Evolutionary conservation across 2,888 invertebrate genomes (phyloP).

Genomic region (Piscicola geometra): DNA sequence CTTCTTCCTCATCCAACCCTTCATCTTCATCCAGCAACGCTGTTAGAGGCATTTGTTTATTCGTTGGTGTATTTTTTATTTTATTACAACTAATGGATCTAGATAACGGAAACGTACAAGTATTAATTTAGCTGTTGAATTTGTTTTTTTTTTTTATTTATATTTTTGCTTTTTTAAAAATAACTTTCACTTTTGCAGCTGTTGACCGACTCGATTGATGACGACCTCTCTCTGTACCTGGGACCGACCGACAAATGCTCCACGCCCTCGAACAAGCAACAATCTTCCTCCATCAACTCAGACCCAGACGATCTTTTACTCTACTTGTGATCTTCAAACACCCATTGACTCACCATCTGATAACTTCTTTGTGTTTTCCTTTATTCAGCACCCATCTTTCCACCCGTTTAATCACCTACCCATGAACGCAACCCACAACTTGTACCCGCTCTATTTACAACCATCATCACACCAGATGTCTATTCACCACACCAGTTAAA

Average conservation of each 20-base stretch:
- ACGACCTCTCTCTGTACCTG: conserved; percentile 34
- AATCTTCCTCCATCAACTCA: not conserved
- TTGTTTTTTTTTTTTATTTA: no score
- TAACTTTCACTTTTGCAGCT: conserved; percentile 5
- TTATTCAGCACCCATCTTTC: not conserved
- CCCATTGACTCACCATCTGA: not conserved
- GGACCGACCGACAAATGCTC: conserved; percentile 24
- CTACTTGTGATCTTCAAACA: conserved; percentile 15
- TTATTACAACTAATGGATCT: no score
- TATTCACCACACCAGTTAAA: no score
- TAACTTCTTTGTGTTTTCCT: not conserved
- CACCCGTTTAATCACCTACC: not conserved
- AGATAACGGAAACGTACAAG: no score
- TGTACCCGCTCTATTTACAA: not conserved
- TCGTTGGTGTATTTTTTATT: no score
- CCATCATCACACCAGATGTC: not conserved
- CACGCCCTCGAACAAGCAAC: not conserved
- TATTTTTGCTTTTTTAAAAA: no score
- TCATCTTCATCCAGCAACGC: conserved; percentile 1
- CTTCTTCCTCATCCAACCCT: not conserved
- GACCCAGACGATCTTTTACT: conserved; percentile 26
- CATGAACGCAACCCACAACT: no score
- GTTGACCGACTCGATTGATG: conserved; percentile 34
- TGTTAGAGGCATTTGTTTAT: not conserved
- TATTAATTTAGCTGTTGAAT: no score